A percentile compares a stretch with the other conserved stretches of the same genome.
phyloP scores from a whole-genome alignment of 1,140 invertebrate species.

The Tetragonula clypearis region DNA sequence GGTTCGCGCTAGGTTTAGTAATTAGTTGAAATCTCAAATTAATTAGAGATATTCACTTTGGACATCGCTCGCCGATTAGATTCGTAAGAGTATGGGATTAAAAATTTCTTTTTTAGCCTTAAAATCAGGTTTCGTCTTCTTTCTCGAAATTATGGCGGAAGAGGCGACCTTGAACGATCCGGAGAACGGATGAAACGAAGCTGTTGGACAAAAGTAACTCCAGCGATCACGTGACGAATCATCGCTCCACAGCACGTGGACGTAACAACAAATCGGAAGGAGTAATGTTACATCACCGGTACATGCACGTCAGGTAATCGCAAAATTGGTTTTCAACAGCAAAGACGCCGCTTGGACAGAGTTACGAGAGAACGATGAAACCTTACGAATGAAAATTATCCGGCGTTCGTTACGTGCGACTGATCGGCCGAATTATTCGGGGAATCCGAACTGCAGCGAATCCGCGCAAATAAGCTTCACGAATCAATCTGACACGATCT shows the following conservation, averaged over 20 bases:
- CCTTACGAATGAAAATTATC: slow-evolving; percentile 8
- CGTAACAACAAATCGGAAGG: slow-evolving; percentile 42
- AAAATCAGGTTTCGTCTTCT: background rate
- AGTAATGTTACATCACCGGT: slow-evolving; percentile 19
- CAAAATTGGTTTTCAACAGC: slow-evolving; percentile 27
- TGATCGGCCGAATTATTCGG: background rate
- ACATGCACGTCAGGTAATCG: background rate
- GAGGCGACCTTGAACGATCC: background rate
- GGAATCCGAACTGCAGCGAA: background rate
- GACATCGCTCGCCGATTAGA: background rate
- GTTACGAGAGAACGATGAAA: slow-evolving; percentile 19
- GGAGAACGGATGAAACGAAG: background rate
- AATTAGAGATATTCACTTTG: background rate
- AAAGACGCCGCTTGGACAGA: slow-evolving; percentile 11
- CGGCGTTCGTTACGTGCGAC: background rate
- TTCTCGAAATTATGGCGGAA: background rate
- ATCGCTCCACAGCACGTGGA: background rate
- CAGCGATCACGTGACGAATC: slow-evolving; percentile 22
- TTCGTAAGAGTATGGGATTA: too few species aligned
- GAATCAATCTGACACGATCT: slow-evolving; percentile 4
- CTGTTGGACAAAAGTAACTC: background rate
- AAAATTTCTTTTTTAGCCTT: background rate
- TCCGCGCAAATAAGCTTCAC: background rate
- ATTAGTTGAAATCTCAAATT: too few species aligned
- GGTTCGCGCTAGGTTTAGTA: too few species aligned